Conservation (phyloP, 2,797 vertebrate genomes). For the Stomatorhinus walkeri region DNA sequence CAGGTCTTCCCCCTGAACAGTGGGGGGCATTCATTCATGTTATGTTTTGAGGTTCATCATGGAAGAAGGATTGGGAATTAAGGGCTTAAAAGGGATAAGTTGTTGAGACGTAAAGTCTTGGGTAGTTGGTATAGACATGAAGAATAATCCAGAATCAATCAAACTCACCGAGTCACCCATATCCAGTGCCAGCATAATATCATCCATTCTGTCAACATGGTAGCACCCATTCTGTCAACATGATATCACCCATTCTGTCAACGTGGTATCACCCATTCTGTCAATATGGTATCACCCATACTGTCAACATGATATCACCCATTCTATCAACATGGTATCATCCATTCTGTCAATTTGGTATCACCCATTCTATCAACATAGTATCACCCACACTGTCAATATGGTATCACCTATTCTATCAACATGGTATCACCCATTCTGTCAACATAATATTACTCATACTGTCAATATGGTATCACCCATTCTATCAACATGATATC, state of each 20-base stretch:
- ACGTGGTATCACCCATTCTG: not conserved
- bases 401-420: too few species aligned
- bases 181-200: not conserved
- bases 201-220: not conserved
- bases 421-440: not conserved
- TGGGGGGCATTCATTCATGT: not conserved
- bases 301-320: not conserved
- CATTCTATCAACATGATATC: not conserved
- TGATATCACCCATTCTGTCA: not conserved
- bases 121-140: not conserved
- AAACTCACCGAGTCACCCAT: not conserved
- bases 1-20: conserved; percentile 63
- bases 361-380: not conserved
- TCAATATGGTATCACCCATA: not conserved
- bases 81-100: not conserved
- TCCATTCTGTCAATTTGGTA: not conserved
- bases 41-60: not conserved
- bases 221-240: not conserved
- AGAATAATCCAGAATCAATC: not conserved
- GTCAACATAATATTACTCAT: not conserved
- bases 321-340: not conserved
- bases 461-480: not conserved
- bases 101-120: not conserved
- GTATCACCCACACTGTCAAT: too few species aligned
- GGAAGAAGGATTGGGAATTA: not conserved